A percentile compares a stretch with the other conserved stretches of the same genome.
These are phyloP conservation scores for Choloepus didactylus DNA, from an alignment of 2,797 vertebrate genomes.

Conservation along the genomic window DNA sequence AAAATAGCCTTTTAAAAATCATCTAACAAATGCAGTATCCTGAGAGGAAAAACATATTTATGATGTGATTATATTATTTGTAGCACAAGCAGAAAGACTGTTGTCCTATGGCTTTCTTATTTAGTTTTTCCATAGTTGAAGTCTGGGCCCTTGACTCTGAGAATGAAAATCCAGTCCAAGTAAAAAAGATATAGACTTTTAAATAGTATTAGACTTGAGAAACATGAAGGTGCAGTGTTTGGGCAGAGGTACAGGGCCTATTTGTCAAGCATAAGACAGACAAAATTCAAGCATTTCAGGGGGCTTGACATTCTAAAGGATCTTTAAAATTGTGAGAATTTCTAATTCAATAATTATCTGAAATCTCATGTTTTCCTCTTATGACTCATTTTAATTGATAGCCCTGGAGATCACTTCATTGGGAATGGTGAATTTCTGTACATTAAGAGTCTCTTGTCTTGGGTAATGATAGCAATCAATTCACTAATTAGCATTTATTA, in stretches of 20 bases:
- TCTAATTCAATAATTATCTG: not conserved
- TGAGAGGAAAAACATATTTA: not conserved
- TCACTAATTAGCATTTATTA: not conserved
- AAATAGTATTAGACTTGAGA: not conserved
- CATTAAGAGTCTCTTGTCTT: not conserved
- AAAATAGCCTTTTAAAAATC: not conserved
- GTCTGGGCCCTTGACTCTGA: not conserved
- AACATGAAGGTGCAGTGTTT: not conserved
- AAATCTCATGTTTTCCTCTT: constrained; percentile 16
- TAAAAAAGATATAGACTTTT: not conserved
- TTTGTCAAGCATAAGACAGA: not conserved
- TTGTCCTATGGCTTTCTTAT: not conserved
- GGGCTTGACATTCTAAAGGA: not conserved
- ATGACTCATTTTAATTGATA: not conserved
- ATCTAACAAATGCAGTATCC: not conserved
- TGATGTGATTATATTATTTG: not conserved
- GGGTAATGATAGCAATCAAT: not conserved
- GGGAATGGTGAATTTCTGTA: not conserved
- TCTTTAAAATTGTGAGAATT: not conserved
- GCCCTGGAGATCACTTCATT: not conserved
- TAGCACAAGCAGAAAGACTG: not conserved
- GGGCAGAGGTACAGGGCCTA: not conserved
- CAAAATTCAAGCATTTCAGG: not conserved
- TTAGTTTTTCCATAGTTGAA: not conserved
- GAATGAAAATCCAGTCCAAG: not conserved